Base-by-base conservation (phyloP, 2,113 vertebrate genomes). In the Osmerus eperlanus region DNA sequence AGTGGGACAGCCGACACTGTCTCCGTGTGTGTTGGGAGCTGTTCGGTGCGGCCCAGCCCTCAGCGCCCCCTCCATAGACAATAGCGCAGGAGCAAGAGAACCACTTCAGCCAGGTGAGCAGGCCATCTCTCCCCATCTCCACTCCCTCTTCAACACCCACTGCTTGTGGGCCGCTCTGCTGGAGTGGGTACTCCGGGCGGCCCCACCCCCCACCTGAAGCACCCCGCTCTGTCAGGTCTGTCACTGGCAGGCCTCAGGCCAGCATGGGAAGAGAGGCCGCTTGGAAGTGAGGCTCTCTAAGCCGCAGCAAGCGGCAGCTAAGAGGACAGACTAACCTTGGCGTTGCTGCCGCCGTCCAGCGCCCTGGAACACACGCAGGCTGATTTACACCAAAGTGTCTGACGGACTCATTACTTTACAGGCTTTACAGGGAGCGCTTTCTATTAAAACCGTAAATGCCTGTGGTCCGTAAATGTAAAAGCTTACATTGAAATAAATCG, bases 31-130 rank as follows among this genome's bases (percentile, higher is more conserved):
- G 54, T 74, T 81, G 90, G 86, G 88, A 93, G 91, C 91, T 91
- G 90, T 18, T 90, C 92, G 94, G 93, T 93, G 91, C 91, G 92
- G 93, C 93, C 89, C 83, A 85, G 94, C 93, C 93, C 89, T 95
- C 93, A 92, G 93, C 85, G 88, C 92, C 94, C 5, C 94, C 94
- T 94, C 93, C 92, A 92, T 76, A 94, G 94, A 96, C 95, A 97
- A 97, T 97, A 96, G 94, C 94, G 95, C 97, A 98, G 96, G 95
- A 92, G 91, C 84, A 83, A 75, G 81, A 84, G 73, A 80, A 64
- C 78, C 78, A 80, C 78, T 89, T 75, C 77, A 86, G 88, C 83
- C 66, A 64, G 78, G 87, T 82, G 84, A 91, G 87, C 88, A 89
- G 86, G 84, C 86, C 81, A 82, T 78, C 79, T 84, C 76, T 87